phyloP scores from a whole-genome alignment of 2,888 invertebrate species.

The Drosophila anomalata region DNA sequence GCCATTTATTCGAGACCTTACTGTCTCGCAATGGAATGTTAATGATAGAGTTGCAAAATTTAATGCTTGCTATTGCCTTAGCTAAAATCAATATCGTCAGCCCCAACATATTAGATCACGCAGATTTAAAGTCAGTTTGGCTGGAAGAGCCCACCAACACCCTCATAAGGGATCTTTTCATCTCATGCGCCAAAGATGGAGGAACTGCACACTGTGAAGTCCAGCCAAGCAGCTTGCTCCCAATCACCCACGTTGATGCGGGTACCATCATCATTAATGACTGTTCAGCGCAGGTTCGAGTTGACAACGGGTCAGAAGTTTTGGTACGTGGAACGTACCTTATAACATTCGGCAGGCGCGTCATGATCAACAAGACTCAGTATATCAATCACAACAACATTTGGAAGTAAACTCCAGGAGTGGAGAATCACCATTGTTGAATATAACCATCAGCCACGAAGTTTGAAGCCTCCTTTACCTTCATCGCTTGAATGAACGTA shows the following conservation, averaged over 20 bases:
- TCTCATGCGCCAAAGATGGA: too few relatives aligned
- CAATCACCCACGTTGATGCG: too few relatives aligned
- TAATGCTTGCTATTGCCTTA: conserved; percentile 25
- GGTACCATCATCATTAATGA: too few relatives aligned
- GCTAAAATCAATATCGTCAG: conserved; percentile 29
- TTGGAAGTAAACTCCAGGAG: conserved; percentile 9
- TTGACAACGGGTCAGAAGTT: neutral
- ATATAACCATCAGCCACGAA: conserved; percentile 16
- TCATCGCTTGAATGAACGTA: conserved; percentile 8
- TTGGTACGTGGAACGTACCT: neutral
- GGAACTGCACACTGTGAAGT: too few relatives aligned
- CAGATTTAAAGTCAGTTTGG: conserved; percentile 33
- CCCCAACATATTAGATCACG: conserved; percentile 28
- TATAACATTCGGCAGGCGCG: neutral
- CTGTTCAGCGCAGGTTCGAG: too few relatives aligned
- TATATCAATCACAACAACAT: conserved; percentile 4
- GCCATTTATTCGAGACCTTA: conserved; percentile 22
- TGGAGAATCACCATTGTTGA: conserved; percentile 12
- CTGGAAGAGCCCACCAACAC: conserved; percentile 28
- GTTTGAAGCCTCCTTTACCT: conserved; percentile 23
- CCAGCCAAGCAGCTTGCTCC: too few relatives aligned
- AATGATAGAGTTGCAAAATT: conserved; percentile 30
- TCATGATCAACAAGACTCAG: too few relatives aligned
- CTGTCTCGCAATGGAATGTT: conserved; percentile 28
- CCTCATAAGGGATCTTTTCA: conserved; percentile 10